Conservation (phyloP, 1,140 invertebrate species). For the Anastrepha ludens region DNA sequence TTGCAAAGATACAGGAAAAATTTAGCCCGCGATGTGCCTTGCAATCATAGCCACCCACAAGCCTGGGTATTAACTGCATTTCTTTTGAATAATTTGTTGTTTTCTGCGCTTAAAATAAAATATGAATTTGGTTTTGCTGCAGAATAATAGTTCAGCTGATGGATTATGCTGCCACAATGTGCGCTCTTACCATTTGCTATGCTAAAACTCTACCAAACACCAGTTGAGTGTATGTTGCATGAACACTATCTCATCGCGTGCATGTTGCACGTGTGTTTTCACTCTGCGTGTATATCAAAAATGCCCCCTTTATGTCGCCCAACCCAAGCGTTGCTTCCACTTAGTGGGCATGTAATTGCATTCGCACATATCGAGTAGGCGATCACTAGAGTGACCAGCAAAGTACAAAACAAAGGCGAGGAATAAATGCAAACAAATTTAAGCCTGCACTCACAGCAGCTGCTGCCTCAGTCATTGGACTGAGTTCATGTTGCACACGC, state of each 20-base stretch:
- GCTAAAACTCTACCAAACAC: background rate
- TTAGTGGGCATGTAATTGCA: background rate
- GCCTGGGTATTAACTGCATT: background rate
- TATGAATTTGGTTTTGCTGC: no score
- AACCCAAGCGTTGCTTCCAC: background rate
- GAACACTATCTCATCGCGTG: background rate
- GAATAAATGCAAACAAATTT: slow-evolving; percentile 10
- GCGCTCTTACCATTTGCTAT: background rate
- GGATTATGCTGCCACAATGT: background rate
- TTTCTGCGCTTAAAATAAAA: no score
- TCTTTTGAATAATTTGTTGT: background rate
- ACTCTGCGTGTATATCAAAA: background rate
- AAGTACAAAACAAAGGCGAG: background rate
- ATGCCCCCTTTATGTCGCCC: background rate
- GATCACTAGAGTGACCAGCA: background rate
- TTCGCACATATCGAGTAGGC: background rate
- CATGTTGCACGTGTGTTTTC: background rate
- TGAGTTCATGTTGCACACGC: slow-evolving; percentile 8
- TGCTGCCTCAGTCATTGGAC: background rate
- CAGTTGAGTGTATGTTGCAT: background rate
- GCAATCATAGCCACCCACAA: slow-evolving; percentile 4
- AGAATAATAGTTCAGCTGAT: background rate
- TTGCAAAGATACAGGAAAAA: background rate
- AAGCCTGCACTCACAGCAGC: background rate
- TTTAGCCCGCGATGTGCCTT: background rate